Evolutionary conservation across 2,888 invertebrate species (phyloP).

Genomic region (Melinaea menophilus): DNA sequence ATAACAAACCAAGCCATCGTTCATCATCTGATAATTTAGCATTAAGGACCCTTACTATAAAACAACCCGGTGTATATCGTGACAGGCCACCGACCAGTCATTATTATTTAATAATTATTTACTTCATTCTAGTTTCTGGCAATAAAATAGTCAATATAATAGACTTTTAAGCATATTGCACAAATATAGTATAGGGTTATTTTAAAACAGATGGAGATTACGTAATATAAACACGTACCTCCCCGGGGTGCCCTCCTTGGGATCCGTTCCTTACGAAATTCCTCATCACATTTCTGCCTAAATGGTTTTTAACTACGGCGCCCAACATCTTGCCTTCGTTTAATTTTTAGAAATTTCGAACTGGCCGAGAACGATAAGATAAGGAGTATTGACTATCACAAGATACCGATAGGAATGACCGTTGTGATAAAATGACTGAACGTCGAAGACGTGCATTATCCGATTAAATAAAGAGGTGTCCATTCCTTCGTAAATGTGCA

Average conservation of each 20-base stretch:
- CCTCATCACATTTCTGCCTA: constrained; percentile 61
- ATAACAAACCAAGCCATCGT: no score
- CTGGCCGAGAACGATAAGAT: constrained; percentile 51
- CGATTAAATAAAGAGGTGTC: not conserved
- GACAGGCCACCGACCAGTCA: no score
- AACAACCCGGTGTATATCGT: no score
- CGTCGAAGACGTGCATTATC: constrained; percentile 15
- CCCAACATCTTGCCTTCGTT: constrained; percentile 59
- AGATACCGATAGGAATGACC: constrained; percentile 40
- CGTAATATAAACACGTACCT: constrained; percentile 45
- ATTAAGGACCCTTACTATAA: no score
- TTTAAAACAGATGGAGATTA: not conserved
- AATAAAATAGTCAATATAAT: no score
- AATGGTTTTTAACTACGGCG: constrained; percentile 57
- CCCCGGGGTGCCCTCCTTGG: constrained; percentile 63
- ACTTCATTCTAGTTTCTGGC: no score
- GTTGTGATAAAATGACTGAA: constrained; percentile 39
- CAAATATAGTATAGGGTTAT: not conserved
- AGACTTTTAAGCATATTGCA: not conserved
- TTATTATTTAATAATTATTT: no score
- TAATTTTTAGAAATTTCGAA: constrained; percentile 15
- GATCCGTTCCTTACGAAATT: constrained; percentile 61
- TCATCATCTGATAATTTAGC: no score
- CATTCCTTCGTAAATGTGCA: constrained; percentile 9
- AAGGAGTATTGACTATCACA: constrained; percentile 44